Evolutionary conservation across 2,113 vertebrate genomes (phyloP).

Genomic region (Phylloscopus trochiloides): DNA sequence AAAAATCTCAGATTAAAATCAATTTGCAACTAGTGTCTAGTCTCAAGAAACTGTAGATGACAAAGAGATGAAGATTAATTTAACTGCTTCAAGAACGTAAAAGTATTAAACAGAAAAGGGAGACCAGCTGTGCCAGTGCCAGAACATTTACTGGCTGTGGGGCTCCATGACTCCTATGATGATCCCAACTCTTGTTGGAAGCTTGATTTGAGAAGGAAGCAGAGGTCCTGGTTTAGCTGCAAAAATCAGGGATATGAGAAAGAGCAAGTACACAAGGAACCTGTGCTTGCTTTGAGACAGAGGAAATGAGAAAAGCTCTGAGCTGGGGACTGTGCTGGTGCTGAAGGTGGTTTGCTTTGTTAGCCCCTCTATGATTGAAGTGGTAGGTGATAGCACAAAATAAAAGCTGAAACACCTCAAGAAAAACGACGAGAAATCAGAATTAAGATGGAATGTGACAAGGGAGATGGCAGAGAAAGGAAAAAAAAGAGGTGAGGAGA

Average conservation of each 20-base stretch:
- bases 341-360: conserved; percentile 31
- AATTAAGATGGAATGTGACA: conserved; percentile 61
- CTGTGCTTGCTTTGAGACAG: not conserved
- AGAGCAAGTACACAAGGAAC: not conserved
- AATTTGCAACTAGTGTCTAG: not conserved
- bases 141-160: not conserved
- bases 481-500: not conserved
- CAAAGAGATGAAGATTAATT: not conserved
- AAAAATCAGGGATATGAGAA: not conserved
- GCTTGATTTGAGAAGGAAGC: not conserved
- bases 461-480: conserved; percentile 6
- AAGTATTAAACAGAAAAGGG: not conserved
- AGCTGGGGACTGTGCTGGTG: not conserved
- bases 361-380: conserved; percentile 42
- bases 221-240: not conserved
- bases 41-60: not conserved
- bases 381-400: not conserved
- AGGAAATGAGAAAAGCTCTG: not conserved
- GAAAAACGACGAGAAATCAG: conserved; percentile 48
- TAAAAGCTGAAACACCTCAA: conserved; percentile 13
- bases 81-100: not conserved
- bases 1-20: not conserved
- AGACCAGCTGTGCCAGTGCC: not conserved
- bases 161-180: not conserved
- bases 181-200: not conserved